Evolutionary conservation across 23 tunicate species (phyloP), one percentile per base, ranked within the genome.

Genomic region (Diplosoma virens): DNA sequence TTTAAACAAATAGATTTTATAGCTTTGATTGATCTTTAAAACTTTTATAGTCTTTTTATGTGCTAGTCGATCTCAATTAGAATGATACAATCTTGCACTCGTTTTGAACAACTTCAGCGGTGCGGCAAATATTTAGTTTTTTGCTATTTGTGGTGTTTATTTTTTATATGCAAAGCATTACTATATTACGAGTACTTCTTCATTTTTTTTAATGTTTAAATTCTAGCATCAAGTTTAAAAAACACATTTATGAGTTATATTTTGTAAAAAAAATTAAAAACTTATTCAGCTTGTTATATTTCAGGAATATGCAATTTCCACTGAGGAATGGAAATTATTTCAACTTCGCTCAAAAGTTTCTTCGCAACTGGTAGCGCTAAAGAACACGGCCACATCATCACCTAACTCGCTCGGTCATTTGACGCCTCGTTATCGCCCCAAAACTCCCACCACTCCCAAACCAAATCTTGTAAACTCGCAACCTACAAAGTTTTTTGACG

Each of bases 271-370:
- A n/a, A n/a, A n/a, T n/a, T n/a, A n/a, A n/a, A n/a, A n/a, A n/a
- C n/a, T n/a, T n/a, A n/a, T n/a, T n/a, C 16, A 11, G 28, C 37
- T 54, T 56, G 4, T 56, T 56, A 14, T 61, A 3, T 59, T 59
- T 2, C 59, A 81, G 86, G 86, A 81, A 29, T 81, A 81, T 36
- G 86, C 86, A 20, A 81, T 81, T 1, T 71, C 86, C 9, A 81
- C 61, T 20, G 79, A 81, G 25, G 86, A 81, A 59, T 81, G 86
- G 86, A 37, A 73, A 35, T 25, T 81, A 4, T 71, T 81, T 30
- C 80, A 66, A 41, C 79, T 41, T 6, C 76, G 78, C 27, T 67
- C 74, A 6, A 35, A 37, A 67, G 6, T 36, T 2, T 34, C 74
- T 16, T 35, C 74, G 3, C 34, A 22, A 26, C 30, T 29, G 35